A percentile compares a stretch with the other conserved stretches of the same genome.
Evolutionary conservation across 2,888 invertebrate species (phyloP).

Genomic region (Drosophila austrosaltans): DNA sequence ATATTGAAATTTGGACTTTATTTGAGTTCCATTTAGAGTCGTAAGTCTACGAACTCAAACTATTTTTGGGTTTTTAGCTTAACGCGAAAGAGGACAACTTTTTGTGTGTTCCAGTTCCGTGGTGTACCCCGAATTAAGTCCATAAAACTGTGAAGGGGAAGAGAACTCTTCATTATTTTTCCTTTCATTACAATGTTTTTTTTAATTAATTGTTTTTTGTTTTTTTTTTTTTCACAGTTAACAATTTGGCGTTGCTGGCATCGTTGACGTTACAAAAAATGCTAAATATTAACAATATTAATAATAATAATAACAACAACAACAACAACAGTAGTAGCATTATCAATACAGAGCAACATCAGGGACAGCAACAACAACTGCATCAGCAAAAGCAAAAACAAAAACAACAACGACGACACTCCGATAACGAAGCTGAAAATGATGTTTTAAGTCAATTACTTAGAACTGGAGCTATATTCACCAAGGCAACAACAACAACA

Average conservation of each 20-base stretch:
- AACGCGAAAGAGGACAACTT: too few relatives aligned
- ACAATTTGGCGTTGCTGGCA: slow-evolving; percentile 76
- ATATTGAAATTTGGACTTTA: too few relatives aligned
- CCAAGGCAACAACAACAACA: slow-evolving; percentile 39
- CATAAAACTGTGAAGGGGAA: too few relatives aligned
- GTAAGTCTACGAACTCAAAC: too few relatives aligned
- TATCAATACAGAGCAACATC: slow-evolving; percentile 19
- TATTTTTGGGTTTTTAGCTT: too few relatives aligned
- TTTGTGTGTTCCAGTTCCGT: too few relatives aligned
- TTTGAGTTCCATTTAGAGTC: too few relatives aligned
- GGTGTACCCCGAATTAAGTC: too few relatives aligned
- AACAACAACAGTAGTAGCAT: slow-evolving; percentile 31
- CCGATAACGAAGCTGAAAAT: slow-evolving; percentile 63
- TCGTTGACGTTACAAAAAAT: slow-evolving; percentile 77
- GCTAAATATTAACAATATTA: slow-evolving; percentile 76
- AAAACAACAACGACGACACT: slow-evolving; percentile 53
- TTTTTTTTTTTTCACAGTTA: slow-evolving; percentile 59
- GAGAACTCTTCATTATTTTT: too few relatives aligned
- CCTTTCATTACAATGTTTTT: too few relatives aligned
- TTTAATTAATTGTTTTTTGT: slow-evolving; percentile 11
- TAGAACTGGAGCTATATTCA: slow-evolving; percentile 62
- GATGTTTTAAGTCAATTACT: slow-evolving; percentile 61
- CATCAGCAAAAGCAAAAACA: slow-evolving; percentile 48
- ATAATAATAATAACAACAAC: slow-evolving; percentile 47
- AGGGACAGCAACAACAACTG: slow-evolving; percentile 46